Conservation (phyloP, 2,113 vertebrate species). For the Sebastes fasciatus region DNA sequence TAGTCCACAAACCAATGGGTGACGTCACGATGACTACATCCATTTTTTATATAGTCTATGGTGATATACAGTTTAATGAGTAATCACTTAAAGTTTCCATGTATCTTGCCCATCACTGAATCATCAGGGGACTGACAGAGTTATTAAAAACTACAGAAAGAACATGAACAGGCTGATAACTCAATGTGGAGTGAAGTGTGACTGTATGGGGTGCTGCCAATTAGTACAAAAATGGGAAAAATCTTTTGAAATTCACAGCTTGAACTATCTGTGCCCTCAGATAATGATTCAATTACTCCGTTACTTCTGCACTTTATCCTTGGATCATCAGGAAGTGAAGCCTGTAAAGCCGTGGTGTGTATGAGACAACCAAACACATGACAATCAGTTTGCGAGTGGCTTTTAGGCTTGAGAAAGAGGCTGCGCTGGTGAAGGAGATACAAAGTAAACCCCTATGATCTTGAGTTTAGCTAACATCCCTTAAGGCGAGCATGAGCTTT, state of each 20-base stretch:
- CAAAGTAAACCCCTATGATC: constrained; percentile 38
- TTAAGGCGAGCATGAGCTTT: constrained; percentile 17
- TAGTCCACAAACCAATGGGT: too few species aligned
- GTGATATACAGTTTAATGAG: too few species aligned
- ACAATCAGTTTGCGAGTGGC: constrained; percentile 21
- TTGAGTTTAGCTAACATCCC: constrained; percentile 36
- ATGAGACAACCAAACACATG: not conserved
- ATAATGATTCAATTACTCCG: constrained; percentile 28
- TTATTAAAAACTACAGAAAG: too few species aligned
- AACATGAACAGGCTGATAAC: not conserved
- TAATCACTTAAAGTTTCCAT: too few species aligned
- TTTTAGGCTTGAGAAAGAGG: constrained; percentile 14
- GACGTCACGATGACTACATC: too few species aligned
- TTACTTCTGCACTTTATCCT: constrained; percentile 10
- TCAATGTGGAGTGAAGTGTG: not conserved
- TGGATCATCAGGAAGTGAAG: constrained; percentile 4
- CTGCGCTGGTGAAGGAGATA: not conserved
- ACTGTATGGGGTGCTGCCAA: too few species aligned
- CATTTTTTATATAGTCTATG: too few species aligned
- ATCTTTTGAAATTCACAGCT: not conserved
- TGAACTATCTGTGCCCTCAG: constrained; percentile 1
- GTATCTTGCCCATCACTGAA: too few species aligned
- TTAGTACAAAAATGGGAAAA: not conserved
- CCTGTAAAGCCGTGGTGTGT: not conserved
- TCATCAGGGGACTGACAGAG: too few species aligned